Percentiles rank a stretch among this genome's conserved stretches.
phyloP scores from a whole-genome alignment of 2,113 vertebrate genomes.

The Lethenteron reissneri region DNA sequence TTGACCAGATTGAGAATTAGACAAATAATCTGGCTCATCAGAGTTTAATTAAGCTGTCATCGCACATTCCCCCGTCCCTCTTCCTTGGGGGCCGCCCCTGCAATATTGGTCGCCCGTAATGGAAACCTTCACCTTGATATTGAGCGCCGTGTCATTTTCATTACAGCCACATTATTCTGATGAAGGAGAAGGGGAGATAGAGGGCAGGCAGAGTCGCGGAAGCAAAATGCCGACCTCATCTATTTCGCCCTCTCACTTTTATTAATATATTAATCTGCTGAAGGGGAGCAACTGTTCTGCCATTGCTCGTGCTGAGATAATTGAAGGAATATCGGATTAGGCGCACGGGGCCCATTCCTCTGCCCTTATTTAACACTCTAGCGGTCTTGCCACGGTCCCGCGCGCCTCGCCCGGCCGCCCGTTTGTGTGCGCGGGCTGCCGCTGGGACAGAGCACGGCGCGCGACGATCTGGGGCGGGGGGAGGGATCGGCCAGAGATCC shows the following conservation, averaged over 20 bases:
- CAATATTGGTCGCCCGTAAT: conserved; percentile 2
- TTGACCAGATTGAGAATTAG: too few species aligned
- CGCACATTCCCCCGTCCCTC: not conserved
- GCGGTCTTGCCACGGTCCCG: too few species aligned
- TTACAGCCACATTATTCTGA: not conserved
- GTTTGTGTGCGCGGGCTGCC: too few species aligned
- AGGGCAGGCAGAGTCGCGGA: conserved; percentile 3
- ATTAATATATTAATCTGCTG: conserved; percentile 6
- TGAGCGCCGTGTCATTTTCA: not conserved
- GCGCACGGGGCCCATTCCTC: conserved; percentile 4
- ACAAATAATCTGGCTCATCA: conserved; percentile 4
- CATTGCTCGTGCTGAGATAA: conserved; percentile 6
- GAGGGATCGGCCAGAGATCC: too few species aligned
- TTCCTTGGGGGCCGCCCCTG: not conserved
- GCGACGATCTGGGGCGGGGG: too few species aligned
- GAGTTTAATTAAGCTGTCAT: conserved; percentile 4
- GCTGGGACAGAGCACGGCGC: too few species aligned
- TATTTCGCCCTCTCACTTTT: conserved; percentile 1
- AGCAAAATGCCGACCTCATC: conserved; percentile 4
- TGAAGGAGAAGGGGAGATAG: not conserved
- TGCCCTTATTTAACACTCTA: not conserved
- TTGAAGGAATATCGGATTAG: conserved; percentile 7
- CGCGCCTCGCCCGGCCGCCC: too few species aligned
- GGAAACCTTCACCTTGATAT: conserved; percentile 6
- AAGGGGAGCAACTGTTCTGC: conserved; percentile 3